A percentile compares a stretch with the other conserved stretches of the same genome.
phyloP scores from a whole-genome alignment of 2,113 vertebrate species.

The Chitala chitala region DNA sequence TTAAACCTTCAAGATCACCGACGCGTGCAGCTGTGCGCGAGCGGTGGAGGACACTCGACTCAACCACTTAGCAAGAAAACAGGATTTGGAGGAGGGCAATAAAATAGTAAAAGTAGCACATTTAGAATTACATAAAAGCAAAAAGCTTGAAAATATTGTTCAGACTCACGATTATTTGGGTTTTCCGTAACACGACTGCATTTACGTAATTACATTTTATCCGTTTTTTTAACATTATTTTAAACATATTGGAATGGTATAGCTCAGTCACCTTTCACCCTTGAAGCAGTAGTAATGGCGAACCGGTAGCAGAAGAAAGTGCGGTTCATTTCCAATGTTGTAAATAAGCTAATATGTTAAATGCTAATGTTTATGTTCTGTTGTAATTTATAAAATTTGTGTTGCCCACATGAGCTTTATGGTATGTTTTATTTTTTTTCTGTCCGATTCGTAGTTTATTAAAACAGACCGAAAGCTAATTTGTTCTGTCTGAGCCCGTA shows the following conservation, averaged over 20 bases:
- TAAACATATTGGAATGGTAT: conserved; percentile 34
- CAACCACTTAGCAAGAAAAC: conserved; percentile 4
- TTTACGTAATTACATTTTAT: background rate
- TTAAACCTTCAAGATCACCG: conserved; percentile 5
- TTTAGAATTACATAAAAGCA: background rate
- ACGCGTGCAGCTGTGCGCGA: too few species aligned
- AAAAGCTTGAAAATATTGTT: background rate
- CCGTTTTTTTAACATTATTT: background rate
- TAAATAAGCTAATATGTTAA: conserved; percentile 14
- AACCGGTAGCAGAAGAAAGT: conserved; percentile 22
- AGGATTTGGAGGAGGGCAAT: background rate
- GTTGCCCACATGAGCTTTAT: background rate
- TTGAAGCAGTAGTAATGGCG: conserved; percentile 44
- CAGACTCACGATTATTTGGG: background rate
- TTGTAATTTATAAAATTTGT: background rate
- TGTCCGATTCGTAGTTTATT: background rate
- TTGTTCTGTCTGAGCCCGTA: background rate
- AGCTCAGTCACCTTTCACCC: conserved; percentile 37
- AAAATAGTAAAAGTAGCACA: background rate
- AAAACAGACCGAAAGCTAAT: background rate
- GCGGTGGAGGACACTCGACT: conserved; percentile 24
- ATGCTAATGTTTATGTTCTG: conserved; percentile 2
- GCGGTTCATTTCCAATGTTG: conserved; percentile 24
- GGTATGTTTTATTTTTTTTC: conserved; percentile 10
- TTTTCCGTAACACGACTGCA: background rate